Evolutionary conservation across 2,113 vertebrate species (phyloP), one percentile per base, ranked within the genome.

Genomic region (Gymnorhina tibicen): DNA sequence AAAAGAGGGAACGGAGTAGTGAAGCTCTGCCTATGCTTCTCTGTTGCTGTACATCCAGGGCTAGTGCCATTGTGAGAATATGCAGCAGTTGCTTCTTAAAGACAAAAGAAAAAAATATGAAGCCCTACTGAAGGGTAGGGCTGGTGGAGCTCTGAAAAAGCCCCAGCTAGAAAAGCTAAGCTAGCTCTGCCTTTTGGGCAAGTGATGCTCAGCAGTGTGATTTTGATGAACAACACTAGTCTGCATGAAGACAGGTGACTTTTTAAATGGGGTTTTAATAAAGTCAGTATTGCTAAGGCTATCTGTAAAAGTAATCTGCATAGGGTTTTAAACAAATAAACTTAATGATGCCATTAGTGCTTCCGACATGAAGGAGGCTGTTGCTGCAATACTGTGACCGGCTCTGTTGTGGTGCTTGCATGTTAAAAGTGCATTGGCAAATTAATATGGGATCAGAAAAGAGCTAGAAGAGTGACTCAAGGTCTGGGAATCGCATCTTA

Each of bases 221-320:
- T 81, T 95, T 85, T 96, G 97, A 93, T 95, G 85, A 92, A 96
- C 63, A 93, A 35, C 76, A n/a, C 52, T 14, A 64, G 86, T 20
- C 82, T 87, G 73, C 69, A 23, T 62, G 83, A 83, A 93, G 91
- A 86, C 85, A 60, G 89, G 88, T 16, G 86, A 78, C 93, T 93
- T 94, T 95, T 89, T 35, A 96, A 96, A 93, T 90, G 91, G 73
- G 52, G n/a, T 91, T 96, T 97, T 96, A 97, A 96, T 94, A 95
- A 93, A 95, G 89, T 93, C 89, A 41, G 46, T 81, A 95, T 91
- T 85, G 87, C 91, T 76, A 56, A 93, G 63, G 74, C 88, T 93
- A 93, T 85, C 85, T 95, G 78, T 94, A 93, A 93, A 94, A 81
- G 77, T 82, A 83, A 95, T 89, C 92, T 94, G 82, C 94, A 87